Evolutionary conservation across 2,797 vertebrate genomes (phyloP).

Genomic region (Pseudochromis fuscus): DNA sequence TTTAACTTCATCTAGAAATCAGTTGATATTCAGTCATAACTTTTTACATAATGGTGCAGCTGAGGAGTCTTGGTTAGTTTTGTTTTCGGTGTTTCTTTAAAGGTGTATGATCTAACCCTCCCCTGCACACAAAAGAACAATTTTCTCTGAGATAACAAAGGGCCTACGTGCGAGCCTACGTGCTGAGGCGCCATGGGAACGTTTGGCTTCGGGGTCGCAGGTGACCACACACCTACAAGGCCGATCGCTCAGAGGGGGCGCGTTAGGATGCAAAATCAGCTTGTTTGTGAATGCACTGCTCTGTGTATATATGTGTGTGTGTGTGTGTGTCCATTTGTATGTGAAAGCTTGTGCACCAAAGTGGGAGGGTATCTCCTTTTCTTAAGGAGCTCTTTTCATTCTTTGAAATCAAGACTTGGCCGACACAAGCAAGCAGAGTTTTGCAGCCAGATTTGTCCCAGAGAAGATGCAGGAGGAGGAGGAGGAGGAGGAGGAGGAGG

Average conservation of each 20-base stretch:
- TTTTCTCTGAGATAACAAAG: constrained; percentile 68
- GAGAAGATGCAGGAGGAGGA: constrained; percentile 61
- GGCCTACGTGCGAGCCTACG: constrained; percentile 76
- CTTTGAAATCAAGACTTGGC: constrained; percentile 81
- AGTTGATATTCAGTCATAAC: neutral
- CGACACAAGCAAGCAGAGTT: constrained; percentile 53
- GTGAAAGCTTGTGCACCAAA: constrained; percentile 33
- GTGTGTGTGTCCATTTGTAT: constrained; percentile 26
- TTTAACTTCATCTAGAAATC: constrained; percentile 6
- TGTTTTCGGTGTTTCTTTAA: constrained; percentile 15
- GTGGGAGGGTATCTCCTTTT: constrained; percentile 67
- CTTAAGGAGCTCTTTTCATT: constrained; percentile 77
- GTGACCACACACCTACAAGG: constrained; percentile 63
- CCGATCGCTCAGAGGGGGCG: constrained; percentile 27
- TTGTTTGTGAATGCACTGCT: constrained; percentile 39
- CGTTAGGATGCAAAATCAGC: constrained; percentile 48
- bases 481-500: neutral
- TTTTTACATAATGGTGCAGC: constrained; percentile 6
- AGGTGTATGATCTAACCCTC: constrained; percentile 45
- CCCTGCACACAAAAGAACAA: constrained; percentile 59
- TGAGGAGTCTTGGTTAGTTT: neutral
- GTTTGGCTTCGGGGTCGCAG: constrained; percentile 63
- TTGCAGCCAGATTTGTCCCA: constrained; percentile 77
- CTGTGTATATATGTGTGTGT: constrained; percentile 22
- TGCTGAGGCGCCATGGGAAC: constrained; percentile 76